Evolutionary conservation across 1,140 invertebrate genomes (phyloP).

Genomic region (Telenomus remus): DNA sequence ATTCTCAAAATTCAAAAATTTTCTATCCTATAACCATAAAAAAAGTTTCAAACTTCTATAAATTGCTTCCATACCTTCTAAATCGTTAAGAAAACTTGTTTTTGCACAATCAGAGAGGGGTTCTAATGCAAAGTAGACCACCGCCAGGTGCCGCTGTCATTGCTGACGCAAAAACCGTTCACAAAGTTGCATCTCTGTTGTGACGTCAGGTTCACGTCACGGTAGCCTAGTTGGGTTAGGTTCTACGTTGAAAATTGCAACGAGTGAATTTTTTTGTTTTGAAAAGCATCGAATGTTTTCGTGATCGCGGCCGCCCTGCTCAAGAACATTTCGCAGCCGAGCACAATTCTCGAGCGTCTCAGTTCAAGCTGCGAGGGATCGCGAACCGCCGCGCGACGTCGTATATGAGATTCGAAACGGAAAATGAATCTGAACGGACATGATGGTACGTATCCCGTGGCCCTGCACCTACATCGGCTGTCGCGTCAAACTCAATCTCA

Average conservation of each 20-base stretch:
- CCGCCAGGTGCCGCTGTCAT: neutral
- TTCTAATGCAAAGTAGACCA: too few relatives aligned
- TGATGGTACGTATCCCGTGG: constrained; percentile 80
- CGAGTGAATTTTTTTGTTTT: constrained; percentile 80
- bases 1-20: too few relatives aligned
- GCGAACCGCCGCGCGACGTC: constrained; percentile 75
- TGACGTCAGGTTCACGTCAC: constrained; percentile 77
- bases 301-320: constrained; percentile 67
- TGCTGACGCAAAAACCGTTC: neutral
- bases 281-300: constrained; percentile 78
- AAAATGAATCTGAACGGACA: constrained; percentile 90
- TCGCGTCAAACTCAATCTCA: too few relatives aligned
- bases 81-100: too few relatives aligned
- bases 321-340: constrained; percentile 37
- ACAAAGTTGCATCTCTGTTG: constrained; percentile 28
- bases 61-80: too few relatives aligned
- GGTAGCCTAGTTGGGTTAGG: constrained; percentile 84
- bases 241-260: constrained; percentile 81
- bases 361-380: constrained; percentile 64
- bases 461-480: constrained; percentile 40
- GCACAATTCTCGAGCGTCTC: constrained; percentile 15
- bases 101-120: too few relatives aligned
- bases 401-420: constrained; percentile 76
- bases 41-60: too few relatives aligned
- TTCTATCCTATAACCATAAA: too few relatives aligned